These are phyloP conservation scores for Macrobrachium nipponense DNA, from an alignment of 1,140 invertebrate species.

Conservation along the genomic window DNA sequence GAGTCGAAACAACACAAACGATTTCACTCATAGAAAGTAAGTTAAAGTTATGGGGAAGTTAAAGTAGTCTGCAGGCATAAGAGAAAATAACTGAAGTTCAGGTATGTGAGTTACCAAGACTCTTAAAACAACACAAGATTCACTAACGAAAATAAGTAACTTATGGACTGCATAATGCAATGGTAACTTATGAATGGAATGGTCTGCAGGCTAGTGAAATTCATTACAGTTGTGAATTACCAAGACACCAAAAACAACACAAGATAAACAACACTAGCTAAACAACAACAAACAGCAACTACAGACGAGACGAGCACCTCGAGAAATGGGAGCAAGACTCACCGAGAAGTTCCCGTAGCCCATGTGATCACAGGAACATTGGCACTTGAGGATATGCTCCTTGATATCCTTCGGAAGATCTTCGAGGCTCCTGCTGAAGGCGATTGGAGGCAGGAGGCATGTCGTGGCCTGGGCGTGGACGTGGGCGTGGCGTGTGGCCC, in stretches of 20 bases:
- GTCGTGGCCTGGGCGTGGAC: not conserved
- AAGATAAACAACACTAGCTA: not conserved
- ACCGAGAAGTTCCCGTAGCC: constrained; percentile 64
- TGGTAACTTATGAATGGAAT: no score
- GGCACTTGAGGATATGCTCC: constrained; percentile 63
- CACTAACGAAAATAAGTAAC: no score
- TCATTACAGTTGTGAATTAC: not conserved
- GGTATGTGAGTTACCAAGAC: no score
- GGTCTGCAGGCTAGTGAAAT: no score
- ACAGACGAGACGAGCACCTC: not conserved
- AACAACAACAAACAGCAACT: not conserved
- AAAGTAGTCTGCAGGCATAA: no score
- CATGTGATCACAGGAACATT: constrained; percentile 64
- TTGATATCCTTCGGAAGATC: constrained; percentile 61
- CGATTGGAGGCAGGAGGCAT: constrained; percentile 24
- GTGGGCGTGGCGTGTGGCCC: not conserved
- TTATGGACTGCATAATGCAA: no score
- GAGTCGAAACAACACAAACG: no score
- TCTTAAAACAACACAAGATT: no score
- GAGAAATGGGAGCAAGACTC: no score
- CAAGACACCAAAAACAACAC: not conserved
- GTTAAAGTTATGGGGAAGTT: no score
- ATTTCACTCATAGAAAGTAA: no score
- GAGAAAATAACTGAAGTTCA: no score
- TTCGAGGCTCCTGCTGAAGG: constrained; percentile 57